Base-by-base conservation (phyloP, 2,113 vertebrate genomes). In the Leptocoma aspasia region DNA sequence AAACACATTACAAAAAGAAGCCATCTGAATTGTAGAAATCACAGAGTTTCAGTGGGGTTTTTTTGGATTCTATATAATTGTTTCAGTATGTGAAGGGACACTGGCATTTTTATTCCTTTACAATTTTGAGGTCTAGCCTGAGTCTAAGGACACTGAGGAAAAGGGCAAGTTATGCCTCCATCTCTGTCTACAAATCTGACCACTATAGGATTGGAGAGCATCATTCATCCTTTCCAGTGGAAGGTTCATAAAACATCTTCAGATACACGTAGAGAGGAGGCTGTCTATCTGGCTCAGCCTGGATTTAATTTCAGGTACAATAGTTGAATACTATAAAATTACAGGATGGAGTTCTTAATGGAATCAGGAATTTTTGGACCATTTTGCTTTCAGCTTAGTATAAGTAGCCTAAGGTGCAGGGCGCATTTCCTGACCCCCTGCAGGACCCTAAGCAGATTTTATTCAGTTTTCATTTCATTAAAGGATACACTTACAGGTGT, bases 81-180 rank as follows among this genome's bases (percentile, higher is more conserved):
- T 71, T 87, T 76, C 33, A 30, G 11, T 7, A 37, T 68, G 14
- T 59, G 19, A 61, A n/a, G 35, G 9, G 63, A 31, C 6, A 21
- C 13, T 35, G 10, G 1, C 1, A 24, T 71, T 53, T 76, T 76
- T 24, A 37, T 3, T 69, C 16, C 4, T 7, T 35, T 79, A 52
- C 1, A 47, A 4, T 65, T 54, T 33, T 78, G 26, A 84, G 6
- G 9, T 70, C 22, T 81, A 33, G 14, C 8, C 15, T 52, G 27
- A 80, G 9, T 44, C 12, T 69, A 16, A 52, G 10, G 28, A 59
- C 5, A 24, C 16, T 3, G 8, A 89, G 14, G 15, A 17, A 41
- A 65, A 49, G 17, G 10, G 12, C 0, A 0, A 59, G 11, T 5
- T 73, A 45, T 47, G 20, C 6, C 12, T 71, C 30, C 19, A 53